phyloP scores from a whole-genome alignment of 1,140 invertebrate genomes.

The Drosophila aff. region DNA sequence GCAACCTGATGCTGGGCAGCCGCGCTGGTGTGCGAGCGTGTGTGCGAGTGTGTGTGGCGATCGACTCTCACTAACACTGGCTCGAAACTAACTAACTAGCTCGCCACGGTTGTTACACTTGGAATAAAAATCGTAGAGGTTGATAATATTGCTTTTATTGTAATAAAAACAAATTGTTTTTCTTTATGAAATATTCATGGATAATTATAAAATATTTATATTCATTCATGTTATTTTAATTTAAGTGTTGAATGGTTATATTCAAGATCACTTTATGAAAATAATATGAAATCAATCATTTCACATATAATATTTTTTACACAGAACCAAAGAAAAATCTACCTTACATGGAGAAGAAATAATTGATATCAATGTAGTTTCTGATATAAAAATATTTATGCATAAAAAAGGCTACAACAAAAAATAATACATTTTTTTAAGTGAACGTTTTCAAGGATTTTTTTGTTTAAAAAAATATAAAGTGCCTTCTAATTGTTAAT shows the following conservation, averaged over 20 bases:
- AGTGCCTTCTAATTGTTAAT: background rate
- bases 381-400: background rate
- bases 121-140: background rate
- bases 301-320: too few relatives aligned
- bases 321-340: background rate
- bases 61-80: conserved; percentile 78
- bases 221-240: background rate
- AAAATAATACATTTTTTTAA: background rate
- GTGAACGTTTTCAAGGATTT: background rate
- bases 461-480: too few relatives aligned
- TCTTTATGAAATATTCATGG: too few relatives aligned
- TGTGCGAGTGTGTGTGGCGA: conserved; percentile 54
- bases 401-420: background rate
- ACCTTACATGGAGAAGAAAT: background rate
- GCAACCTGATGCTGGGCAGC: conserved; percentile 67
- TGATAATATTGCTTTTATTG: background rate
- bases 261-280: too few relatives aligned
- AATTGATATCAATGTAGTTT: background rate
- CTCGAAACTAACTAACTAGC: conserved; percentile 81
- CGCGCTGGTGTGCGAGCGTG: conserved; percentile 33
- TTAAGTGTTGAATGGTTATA: background rate
- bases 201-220: too few relatives aligned
- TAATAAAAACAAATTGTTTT: too few relatives aligned
- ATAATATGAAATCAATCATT: too few relatives aligned
- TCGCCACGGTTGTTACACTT: conserved; percentile 49